A percentile compares a stretch with the other conserved stretches of the same genome.
Conservation (phyloP, 2,113 vertebrate species). For the Eclectus roratus region DNA sequence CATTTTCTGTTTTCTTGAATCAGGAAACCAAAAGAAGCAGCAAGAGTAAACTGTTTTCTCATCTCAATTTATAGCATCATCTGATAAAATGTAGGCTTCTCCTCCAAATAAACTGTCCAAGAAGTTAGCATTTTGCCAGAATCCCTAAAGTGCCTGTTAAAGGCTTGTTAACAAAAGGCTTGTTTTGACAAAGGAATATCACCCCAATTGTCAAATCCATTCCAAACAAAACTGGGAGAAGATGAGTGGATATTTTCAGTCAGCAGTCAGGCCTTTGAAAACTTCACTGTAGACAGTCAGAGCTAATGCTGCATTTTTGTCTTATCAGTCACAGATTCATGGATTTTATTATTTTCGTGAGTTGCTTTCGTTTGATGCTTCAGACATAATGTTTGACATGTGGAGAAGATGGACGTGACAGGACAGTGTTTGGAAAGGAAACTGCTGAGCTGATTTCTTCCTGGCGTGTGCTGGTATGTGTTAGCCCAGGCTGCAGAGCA, state of each 20-base stretch:
- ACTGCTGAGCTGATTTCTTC: neutral
- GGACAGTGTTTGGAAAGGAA: neutral
- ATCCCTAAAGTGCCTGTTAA: conserved; percentile 50
- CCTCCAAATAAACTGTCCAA: conserved; percentile 57
- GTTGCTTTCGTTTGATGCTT: neutral
- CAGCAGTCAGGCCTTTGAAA: conserved; percentile 65
- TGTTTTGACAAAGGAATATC: conserved; percentile 67
- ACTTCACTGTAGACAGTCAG: conserved; percentile 52
- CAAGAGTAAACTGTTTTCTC: conserved; percentile 24
- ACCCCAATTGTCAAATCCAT: conserved; percentile 64
- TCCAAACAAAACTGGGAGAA: conserved; percentile 67
- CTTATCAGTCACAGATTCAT: neutral
- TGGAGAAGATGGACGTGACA: neutral
- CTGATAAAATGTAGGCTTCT: conserved; percentile 68
- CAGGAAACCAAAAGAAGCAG: neutral
- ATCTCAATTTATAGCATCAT: conserved; percentile 49
- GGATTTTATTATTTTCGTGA: neutral
- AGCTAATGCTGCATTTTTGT: conserved; percentile 18
- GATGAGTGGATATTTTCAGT: conserved; percentile 61
- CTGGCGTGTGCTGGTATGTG: neutral
- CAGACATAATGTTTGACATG: neutral
- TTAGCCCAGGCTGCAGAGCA: neutral
- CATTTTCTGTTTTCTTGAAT: neutral
- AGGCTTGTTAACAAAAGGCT: conserved; percentile 55
- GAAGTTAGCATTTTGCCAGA: conserved; percentile 66